These are phyloP conservation scores for Rhamphomyia laevipes DNA, from an alignment of 2,888 invertebrate genomes.

Conservation along the genomic window DNA sequence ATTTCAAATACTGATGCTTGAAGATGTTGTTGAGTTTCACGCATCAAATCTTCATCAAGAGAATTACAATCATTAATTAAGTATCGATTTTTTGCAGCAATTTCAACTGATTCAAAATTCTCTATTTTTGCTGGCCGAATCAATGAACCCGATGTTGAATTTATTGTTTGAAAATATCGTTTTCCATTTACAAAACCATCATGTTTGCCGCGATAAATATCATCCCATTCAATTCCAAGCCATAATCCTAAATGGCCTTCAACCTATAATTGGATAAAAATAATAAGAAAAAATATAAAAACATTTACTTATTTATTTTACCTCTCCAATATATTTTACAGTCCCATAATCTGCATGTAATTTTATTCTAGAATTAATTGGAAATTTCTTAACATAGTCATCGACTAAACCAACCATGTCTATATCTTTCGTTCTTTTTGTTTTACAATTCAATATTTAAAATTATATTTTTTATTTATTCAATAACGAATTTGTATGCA, in stretches of 20 bases:
- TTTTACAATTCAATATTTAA: too few species aligned
- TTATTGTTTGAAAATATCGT: constrained; percentile 67
- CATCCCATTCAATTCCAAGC: constrained; percentile 98
- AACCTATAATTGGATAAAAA: constrained; percentile 31
- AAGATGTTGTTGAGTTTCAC: constrained; percentile 55
- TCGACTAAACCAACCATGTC: constrained; percentile 35
- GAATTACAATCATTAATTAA: constrained; percentile 37
- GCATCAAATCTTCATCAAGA: constrained; percentile 48
- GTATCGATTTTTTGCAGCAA: constrained; percentile 63
- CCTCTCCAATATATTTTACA: constrained; percentile 65
- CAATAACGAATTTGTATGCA: too few species aligned
- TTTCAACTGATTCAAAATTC: constrained; percentile 56
- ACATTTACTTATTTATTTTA: constrained; percentile 13
- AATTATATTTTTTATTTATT: too few species aligned
- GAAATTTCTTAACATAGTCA: constrained; percentile 32
- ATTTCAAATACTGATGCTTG: constrained; percentile 76
- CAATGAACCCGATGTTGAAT: constrained; percentile 80
- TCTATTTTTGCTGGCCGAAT: constrained; percentile 70
- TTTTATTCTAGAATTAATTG: constrained; percentile 32
- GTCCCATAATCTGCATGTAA: constrained; percentile 41
- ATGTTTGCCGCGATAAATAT: constrained; percentile 78
- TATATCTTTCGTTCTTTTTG: not conserved
- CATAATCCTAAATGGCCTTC: constrained; percentile 61
- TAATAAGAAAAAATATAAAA: not conserved
- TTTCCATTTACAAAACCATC: constrained; percentile 73